Conservation (phyloP, 1,140 invertebrate species). For the Apis cerana region DNA sequence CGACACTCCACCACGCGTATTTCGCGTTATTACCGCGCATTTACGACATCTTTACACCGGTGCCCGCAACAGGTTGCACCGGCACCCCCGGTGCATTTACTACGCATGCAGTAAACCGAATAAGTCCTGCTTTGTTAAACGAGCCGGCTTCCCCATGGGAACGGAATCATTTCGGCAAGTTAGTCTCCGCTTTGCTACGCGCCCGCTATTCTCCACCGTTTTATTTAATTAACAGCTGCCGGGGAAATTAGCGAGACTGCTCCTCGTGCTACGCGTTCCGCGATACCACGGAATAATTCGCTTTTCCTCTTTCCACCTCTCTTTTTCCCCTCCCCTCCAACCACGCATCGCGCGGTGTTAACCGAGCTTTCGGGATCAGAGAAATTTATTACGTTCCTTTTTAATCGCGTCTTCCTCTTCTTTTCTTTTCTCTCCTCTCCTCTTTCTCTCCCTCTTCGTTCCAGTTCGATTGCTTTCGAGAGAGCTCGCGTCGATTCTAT, state of each 20-base stretch:
- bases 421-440: neutral
- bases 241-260: slow-evolving; percentile 20
- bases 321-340: no score
- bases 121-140: slow-evolving; percentile 64
- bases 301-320: neutral
- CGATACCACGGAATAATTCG: neutral
- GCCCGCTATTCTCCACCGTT: slow-evolving; percentile 24
- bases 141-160: slow-evolving; percentile 57
- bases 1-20: slow-evolving; percentile 49
- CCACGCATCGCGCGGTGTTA: neutral
- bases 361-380: neutral
- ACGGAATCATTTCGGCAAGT: slow-evolving; percentile 58
- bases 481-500: neutral
- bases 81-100: slow-evolving; percentile 53
- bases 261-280: slow-evolving; percentile 7
- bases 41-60: slow-evolving; percentile 66
- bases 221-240: slow-evolving; percentile 44
- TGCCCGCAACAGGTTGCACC: slow-evolving; percentile 65
- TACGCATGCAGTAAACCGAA: slow-evolving; percentile 58
- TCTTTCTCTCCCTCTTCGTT: no score
- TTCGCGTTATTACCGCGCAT: slow-evolving; percentile 66
- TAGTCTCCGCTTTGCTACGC: slow-evolving; percentile 49
- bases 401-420: neutral
- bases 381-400: neutral
- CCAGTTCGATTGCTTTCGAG: neutral